A percentile compares a stretch with the other conserved stretches of the same genome.
Evolutionary conservation across 2,113 vertebrate species (phyloP).

Genomic region (Herpailurus yagouaroundi): DNA sequence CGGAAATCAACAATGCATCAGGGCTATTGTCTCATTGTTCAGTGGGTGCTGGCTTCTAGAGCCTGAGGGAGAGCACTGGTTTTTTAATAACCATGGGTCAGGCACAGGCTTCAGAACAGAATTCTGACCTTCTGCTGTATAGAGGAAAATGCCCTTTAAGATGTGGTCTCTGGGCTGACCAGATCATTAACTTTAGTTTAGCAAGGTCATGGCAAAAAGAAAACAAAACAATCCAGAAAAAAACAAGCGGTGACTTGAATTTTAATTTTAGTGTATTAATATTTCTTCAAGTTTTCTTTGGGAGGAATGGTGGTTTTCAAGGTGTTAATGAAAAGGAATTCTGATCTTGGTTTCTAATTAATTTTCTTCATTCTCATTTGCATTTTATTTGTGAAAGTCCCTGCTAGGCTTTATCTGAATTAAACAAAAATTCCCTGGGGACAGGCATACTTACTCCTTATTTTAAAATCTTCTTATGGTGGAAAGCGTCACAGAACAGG

Average conservation of each 20-base stretch:
- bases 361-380: conserved; percentile 59
- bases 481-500: not conserved
- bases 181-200: conserved; percentile 56
- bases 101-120: not conserved
- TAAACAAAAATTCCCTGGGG: conserved; percentile 35
- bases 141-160: not conserved
- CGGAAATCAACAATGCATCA: not conserved
- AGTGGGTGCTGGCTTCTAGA: not conserved
- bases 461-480: conserved; percentile 37
- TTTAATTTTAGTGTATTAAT: conserved; percentile 11
- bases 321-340: conserved; percentile 35
- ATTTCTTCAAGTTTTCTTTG: conserved; percentile 17
- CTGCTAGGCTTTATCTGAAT: not conserved
- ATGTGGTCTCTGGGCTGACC: not conserved
- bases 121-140: not conserved
- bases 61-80: not conserved
- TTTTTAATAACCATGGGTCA: not conserved
- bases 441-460: not conserved
- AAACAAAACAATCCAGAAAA: not conserved
- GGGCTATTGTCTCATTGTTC: not conserved
- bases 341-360: conserved; percentile 63
- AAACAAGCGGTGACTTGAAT: not conserved
- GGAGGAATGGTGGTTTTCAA: not conserved
- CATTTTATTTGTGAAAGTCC: conserved; percentile 56
- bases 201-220: not conserved